These are phyloP conservation scores for Xenopus laevis DNA, from an alignment of 2,113 vertebrate genomes.

Conservation along the genomic window DNA sequence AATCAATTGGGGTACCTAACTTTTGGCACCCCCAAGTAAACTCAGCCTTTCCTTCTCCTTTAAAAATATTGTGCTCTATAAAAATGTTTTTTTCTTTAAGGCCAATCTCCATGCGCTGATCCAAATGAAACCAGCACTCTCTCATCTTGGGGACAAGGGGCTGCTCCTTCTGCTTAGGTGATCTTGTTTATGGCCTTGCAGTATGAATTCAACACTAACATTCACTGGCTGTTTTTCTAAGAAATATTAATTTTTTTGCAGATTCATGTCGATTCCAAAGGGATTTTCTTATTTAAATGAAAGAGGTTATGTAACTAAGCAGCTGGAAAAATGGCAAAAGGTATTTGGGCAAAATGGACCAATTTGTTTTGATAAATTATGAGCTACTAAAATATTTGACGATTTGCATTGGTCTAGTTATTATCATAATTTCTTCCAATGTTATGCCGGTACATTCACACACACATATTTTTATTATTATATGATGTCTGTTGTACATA, in stretches of 20 bases:
- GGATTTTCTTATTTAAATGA: constrained; percentile 97
- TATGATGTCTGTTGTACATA: no score
- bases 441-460: no score
- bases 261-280: constrained; percentile 97
- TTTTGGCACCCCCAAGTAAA: no score
- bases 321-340: constrained; percentile 98
- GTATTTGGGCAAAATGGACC: constrained; percentile 64
- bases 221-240: not conserved
- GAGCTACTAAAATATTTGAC: no score
- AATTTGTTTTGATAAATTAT: no score
- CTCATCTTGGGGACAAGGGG: constrained; percentile 96
- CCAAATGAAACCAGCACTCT: constrained; percentile 95
- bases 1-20: no score
- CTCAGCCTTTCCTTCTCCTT: no score
- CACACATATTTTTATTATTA: no score
- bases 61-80: no score
- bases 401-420: no score
- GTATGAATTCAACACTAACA: not conserved
- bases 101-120: constrained; percentile 96
- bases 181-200: constrained; percentile 19
- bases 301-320: constrained; percentile 92
- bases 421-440: no score
- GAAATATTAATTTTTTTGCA: constrained; percentile 64
- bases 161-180: constrained; percentile 92
- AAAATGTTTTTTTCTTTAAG: constrained; percentile 58